phyloP scores from a whole-genome alignment of 2,888 invertebrate species.

The Hirtodrosophila duncani region DNA sequence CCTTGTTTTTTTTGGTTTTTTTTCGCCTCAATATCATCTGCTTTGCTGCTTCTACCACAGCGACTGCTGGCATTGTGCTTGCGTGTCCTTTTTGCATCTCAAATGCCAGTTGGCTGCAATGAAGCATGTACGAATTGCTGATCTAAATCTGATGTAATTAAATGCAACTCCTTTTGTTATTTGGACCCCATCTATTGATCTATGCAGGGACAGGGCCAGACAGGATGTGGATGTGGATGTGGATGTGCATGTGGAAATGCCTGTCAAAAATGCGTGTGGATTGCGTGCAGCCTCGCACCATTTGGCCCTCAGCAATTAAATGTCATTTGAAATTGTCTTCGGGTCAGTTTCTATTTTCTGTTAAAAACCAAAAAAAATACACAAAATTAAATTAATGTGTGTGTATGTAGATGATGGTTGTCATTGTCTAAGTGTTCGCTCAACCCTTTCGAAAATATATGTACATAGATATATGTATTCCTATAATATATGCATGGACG shows the following conservation, averaged over 20 bases:
- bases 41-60: no score
- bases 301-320: constrained; percentile 28
- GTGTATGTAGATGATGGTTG: no score
- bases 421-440: constrained; percentile 10
- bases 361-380: constrained; percentile 9
- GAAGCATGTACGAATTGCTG: constrained; percentile 38
- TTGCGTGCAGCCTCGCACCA: constrained; percentile 4
- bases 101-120: constrained; percentile 46
- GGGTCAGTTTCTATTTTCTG: no score
- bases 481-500: no score
- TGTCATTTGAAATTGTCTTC: constrained; percentile 21
- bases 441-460: constrained; percentile 31
- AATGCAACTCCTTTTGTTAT: constrained; percentile 52
- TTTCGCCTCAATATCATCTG: no score
- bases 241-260: no score
- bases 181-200: constrained; percentile 39
- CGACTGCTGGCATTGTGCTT: constrained; percentile 15
- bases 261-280: background rate
- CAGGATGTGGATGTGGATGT: no score
- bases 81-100: constrained; percentile 18
- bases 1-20: background rate
- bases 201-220: constrained; percentile 1
- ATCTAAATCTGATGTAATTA: constrained; percentile 60
- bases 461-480: constrained; percentile 14
- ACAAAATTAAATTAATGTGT: constrained; percentile 19